Evolutionary conservation across 1,140 invertebrate species (phyloP).

Genomic region (Oppia nitens): DNA sequence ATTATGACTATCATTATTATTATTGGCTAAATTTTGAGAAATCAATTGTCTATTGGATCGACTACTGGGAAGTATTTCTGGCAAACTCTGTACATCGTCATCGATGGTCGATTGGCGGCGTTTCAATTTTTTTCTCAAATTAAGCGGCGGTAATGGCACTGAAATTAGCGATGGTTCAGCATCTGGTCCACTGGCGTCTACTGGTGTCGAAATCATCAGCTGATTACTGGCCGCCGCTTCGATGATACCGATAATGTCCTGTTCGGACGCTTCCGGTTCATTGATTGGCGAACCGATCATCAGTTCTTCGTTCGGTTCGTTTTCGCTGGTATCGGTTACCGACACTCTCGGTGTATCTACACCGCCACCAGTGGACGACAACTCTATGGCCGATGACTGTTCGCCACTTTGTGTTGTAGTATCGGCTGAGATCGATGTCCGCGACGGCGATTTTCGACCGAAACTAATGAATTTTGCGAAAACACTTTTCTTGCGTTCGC

Average conservation of each 20-base stretch:
- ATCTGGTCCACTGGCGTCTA: background rate
- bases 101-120: conserved; percentile 1
- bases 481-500: background rate
- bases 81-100: conserved; percentile 12
- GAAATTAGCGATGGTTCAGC: background rate
- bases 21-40: too few species aligned
- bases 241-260: conserved; percentile 1
- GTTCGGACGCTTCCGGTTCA: conserved; percentile 4
- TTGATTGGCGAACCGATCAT: background rate
- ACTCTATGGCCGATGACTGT: too few species aligned
- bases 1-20: too few species aligned
- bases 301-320: background rate
- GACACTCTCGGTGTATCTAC: conserved; percentile 1
- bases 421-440: conserved; percentile 16
- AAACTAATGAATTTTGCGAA: conserved; percentile 2
- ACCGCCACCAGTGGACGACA: too few species aligned
- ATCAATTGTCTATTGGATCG: background rate
- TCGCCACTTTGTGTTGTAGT: conserved; percentile 14
- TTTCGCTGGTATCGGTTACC: conserved; percentile 1
- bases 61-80: conserved; percentile 5
- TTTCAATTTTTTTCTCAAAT: background rate
- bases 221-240: background rate
- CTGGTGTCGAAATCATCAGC: background rate
- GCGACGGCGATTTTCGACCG: background rate
- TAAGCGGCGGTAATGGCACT: background rate